Evolutionary conservation across 1,140 invertebrate species (phyloP), one percentile per base, ranked within the genome.

Genomic region (Meteorus sp.): DNA sequence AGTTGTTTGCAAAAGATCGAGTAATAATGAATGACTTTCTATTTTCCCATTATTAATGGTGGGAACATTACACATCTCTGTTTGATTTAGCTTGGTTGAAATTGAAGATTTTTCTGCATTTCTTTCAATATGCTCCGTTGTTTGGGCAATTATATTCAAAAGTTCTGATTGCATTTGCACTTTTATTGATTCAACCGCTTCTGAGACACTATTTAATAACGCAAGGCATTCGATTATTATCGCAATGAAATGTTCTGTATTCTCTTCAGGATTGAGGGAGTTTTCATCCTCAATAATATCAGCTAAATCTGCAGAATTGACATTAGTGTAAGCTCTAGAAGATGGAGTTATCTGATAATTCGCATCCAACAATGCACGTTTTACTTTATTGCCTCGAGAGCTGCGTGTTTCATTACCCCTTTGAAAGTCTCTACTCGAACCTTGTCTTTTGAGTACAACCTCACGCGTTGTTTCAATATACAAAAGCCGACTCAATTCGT

Each of bases 171-270:
- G 88, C 78, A 94, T 93, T 76, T 90, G 85, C 19, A 85, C 83
- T 77, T 91, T 92, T 52, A 95, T 84, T 69, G 85, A 86, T 86
- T 92, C 91, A 33, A 94, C 85, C 15, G 91, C 88, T 70, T 93
- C 92, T 23, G 91, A 88, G 61, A 95, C 80, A 75, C 91, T 93
- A 52, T 90, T 87, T 37, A 97, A 78, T 43, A 92, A 84, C n/a
- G 87, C 89, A 25, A 96, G 82, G 61, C 93, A 94, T 74, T 95
- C 92, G 3, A 95, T 86, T 23, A 94, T 83, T 65, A 94, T 89
- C 64, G 89, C 86, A 65, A 94, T 85, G 67, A 90, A 91, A 67
- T 89, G 83, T 63, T 83, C 83, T 29, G 85, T 81, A 73, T 90
- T 86, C 53, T 86, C 82, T 68, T 91, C 88, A 2, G 87, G 86